Percentiles rank a stretch among this genome's conserved stretches.
Conservation (phyloP, 2,888 invertebrate species). For the Andrena haemorrhoa region DNA sequence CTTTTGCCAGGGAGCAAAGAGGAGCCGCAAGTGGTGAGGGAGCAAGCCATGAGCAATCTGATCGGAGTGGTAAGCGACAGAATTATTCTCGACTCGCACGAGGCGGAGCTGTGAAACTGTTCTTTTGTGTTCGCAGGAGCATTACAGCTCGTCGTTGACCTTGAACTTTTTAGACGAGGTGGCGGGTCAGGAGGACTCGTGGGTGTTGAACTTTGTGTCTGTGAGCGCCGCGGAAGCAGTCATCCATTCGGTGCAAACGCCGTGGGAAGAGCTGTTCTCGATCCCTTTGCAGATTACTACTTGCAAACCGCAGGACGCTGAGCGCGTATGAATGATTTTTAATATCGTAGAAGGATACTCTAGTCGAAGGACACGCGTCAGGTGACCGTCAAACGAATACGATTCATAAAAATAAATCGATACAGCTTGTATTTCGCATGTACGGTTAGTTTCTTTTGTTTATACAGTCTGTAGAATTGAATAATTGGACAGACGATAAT, state of each 20-base stretch:
- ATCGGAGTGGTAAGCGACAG: conserved; percentile 85
- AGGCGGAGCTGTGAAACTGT: not conserved
- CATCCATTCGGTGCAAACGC: conserved; percentile 85
- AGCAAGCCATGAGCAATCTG: conserved; percentile 86
- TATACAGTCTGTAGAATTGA: not conserved
- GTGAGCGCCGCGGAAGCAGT: conserved; percentile 84
- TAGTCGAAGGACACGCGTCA: conserved; percentile 42
- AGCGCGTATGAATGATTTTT: conserved; percentile 41
- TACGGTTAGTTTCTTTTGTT: conserved; percentile 10
- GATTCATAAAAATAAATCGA: conserved; percentile 22
- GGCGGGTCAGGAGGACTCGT: conserved; percentile 85
- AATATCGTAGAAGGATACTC: conserved; percentile 26
- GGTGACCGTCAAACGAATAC: conserved; percentile 10
- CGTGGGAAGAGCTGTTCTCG: conserved; percentile 87
- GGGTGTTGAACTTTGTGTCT: conserved; percentile 86
- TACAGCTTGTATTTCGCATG: conserved; percentile 17
- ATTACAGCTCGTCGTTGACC: conserved; percentile 76
- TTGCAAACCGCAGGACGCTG: conserved; percentile 46
- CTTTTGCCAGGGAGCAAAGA: conserved; percentile 81
- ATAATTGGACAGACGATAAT: not conserved
- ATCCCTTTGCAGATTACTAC: conserved; percentile 85
- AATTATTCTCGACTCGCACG: not conserved
- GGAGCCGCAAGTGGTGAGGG: conserved; percentile 79
- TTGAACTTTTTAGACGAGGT: conserved; percentile 86
- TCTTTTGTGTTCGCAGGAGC: conserved; percentile 74